Conservation (phyloP, 2,888 invertebrate genomes). For the Xanthia icteritia region DNA sequence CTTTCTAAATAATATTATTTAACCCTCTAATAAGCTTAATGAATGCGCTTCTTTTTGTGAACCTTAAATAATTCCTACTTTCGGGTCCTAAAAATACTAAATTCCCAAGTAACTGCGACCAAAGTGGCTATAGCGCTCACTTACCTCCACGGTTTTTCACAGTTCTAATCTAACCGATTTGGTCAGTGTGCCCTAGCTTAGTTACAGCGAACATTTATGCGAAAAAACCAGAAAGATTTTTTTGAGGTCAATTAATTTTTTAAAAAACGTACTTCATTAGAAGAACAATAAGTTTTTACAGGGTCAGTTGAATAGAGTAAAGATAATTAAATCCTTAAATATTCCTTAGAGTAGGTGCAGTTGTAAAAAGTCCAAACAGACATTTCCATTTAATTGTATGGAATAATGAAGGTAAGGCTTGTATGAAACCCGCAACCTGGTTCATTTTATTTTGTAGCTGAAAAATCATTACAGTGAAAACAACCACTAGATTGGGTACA, state of each 20-base stretch:
- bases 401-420: conserved; percentile 1
- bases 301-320: not conserved
- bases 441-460: conserved; percentile 20
- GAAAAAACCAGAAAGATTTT: not conserved
- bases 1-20: too few species aligned
- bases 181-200: too few species aligned
- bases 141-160: too few species aligned
- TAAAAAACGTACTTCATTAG: too few species aligned
- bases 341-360: not conserved
- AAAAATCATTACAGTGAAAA: conserved; percentile 22
- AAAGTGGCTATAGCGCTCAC: too few species aligned
- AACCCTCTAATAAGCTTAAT: too few species aligned
- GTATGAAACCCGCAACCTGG: not conserved
- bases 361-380: not conserved
- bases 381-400: not conserved
- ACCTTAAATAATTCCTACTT: not conserved
- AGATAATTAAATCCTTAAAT: too few species aligned
- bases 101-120: not conserved
- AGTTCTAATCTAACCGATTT: too few species aligned
- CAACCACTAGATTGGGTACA: conserved; percentile 28
- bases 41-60: too few species aligned
- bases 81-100: not conserved
- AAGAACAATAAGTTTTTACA: not conserved
- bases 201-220: too few species aligned
- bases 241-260: too few species aligned